Base-by-base conservation (phyloP, 2,797 vertebrate genomes). In the Apodemus agrarius region DNA sequence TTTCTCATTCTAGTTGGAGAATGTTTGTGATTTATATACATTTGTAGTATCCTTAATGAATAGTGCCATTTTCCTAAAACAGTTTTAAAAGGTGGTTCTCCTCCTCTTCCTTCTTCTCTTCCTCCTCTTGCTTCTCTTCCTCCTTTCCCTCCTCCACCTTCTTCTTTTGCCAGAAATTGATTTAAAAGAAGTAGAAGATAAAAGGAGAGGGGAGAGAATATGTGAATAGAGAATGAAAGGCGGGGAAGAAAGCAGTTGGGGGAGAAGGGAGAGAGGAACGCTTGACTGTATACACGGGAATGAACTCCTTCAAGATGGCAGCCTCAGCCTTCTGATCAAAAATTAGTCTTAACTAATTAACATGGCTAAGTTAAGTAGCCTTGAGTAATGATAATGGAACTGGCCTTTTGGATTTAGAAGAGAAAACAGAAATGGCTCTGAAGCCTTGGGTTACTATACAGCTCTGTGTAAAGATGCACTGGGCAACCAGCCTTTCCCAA, bases 261-360 rank as follows among this genome's bases (percentile, higher is more conserved):
- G 37, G 26, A 40, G 19, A 87, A 54, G n/a, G 67, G n/a, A 74
- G 5, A 21, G 85, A 26, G 26, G 17, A 31, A 46, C 43, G 11
- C 29, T 49, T 54, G 29, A 5, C 8, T 54, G 54, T 46, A 3
- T 24, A 13, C 46, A 37, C 29, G 7, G 43, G 21, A 95, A 54
- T 74, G 76, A 72, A 7, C 49, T 92, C 37, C 43, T 89, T 92
- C 67, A 93, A 81, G 80, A 95, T 78, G 86, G 59, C 52, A 40
- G 2, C 24, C 6, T 34, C 37, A 40, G 76, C 26, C 29, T 26
- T 63, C 31, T 24, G 29, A 26, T 91, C 80, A 89, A 6, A 43
- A 94, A 84, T 74, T 81, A 90, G 86, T 74, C 72, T 95, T 89
- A 8, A 76, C 75, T 76, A 76, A 46, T 46, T 43, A 83, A 84